These are phyloP conservation scores for Nematostella vectensis DNA, from an alignment of 92 coral and sea anemone genomes.

Conservation along the genomic window DNA sequence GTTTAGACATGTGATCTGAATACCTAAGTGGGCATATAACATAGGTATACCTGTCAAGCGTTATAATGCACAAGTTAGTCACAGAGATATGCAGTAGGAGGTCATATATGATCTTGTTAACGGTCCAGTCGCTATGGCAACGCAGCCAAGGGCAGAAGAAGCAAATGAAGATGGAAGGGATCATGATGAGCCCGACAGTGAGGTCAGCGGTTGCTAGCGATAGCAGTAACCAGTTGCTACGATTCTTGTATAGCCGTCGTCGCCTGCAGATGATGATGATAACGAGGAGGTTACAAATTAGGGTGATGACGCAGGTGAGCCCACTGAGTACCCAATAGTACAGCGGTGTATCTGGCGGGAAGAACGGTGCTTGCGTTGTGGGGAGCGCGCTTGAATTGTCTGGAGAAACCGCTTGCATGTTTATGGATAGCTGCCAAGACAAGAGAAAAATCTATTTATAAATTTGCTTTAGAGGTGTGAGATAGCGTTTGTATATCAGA, in stretches of 20 bases:
- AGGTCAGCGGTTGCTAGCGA: conserved; percentile 43
- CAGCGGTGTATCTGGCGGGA: conserved; percentile 33
- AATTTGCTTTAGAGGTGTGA: too few relatives aligned
- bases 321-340: conserved; percentile 47
- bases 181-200: conserved; percentile 39
- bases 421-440: too few relatives aligned
- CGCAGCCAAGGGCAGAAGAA: conserved; percentile 23
- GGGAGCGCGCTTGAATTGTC: background rate
- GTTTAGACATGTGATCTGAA: conserved; percentile 15
- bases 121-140: conserved; percentile 33
- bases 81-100: conserved; percentile 44
- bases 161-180: conserved; percentile 46
- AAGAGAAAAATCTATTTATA: too few relatives aligned
- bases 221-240: conserved; percentile 46
- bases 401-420: too few relatives aligned
- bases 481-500: too few relatives aligned
- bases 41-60: conserved; percentile 46
- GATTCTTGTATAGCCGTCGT: conserved; percentile 17
- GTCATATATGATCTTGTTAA: conserved; percentile 45
- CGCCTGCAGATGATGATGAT: conserved; percentile 27
- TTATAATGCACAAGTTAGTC: conserved; percentile 37
- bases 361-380: conserved; percentile 7
- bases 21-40: conserved; percentile 38
- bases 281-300: conserved; percentile 40
- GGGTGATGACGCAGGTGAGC: conserved; percentile 33